Evolutionary conservation across 2,888 invertebrate genomes (phyloP), one percentile per base, ranked within the genome.

Genomic region (Allygus modestus): DNA sequence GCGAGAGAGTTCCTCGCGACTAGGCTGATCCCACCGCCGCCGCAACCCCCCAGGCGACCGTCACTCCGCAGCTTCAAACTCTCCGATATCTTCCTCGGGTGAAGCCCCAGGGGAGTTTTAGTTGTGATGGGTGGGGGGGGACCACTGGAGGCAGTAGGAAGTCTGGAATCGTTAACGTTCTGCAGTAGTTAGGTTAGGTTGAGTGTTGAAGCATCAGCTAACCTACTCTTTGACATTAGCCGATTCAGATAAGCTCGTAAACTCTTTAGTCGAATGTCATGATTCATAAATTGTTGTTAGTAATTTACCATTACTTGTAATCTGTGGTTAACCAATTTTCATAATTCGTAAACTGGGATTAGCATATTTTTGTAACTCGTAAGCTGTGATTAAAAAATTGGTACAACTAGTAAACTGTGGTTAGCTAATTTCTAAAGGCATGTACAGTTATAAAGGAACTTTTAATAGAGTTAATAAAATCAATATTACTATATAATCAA

Each of bases 11-110:
- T 86, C 79, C 69, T 83, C n/a, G 85, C 87, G 17, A 75, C 86
- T 15, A 79, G 85, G 20, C 86, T 86, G 28, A 75, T 86, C 23
- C 84, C 85, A 0, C 86, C 86, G 0, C 87, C 86, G n/a, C 86
- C 85, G 0, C 75, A 54, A 5, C 77, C 81, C n/a, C 58, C 61
- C n/a, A 41, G 82, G n/a, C 54, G 85, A 43, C 79, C 51, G 23
- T 61, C 82, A 15, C 73, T 71, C 54, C 46, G 83, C n/a, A 61
- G 83, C 41, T 81, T 81, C 61, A 83, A 83, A 71, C 71, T 83
- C 37, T 71, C 85, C 28, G 83, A 81, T 31, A 61, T 82, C 20
- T 79, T 79, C n/a, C 58, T 79, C 9, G 75, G 75, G 28, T 46
- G 75, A 73, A 37, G 9, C 7, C 20, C 5, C 17, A 9, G 9